These are phyloP conservation scores for Lagria hirta DNA, from an alignment of 2,888 invertebrate genomes.

Conservation along the genomic window DNA sequence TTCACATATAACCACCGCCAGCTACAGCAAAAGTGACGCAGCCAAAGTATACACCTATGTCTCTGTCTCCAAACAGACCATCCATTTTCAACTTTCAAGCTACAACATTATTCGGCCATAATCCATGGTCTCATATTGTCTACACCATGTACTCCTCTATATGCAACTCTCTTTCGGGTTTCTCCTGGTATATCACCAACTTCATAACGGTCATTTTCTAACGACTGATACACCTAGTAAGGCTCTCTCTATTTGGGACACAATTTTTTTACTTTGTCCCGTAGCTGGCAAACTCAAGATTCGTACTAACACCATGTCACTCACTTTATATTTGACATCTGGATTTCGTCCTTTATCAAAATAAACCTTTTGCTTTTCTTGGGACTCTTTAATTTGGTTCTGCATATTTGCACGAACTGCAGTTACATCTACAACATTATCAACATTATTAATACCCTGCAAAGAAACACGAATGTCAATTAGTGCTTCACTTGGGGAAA, in stretches of 20 bases:
- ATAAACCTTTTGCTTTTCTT: conserved; percentile 18
- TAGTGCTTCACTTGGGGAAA: background rate
- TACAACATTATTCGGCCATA: too few species aligned
- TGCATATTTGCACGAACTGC: conserved; percentile 7
- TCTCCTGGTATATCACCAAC: conserved; percentile 1
- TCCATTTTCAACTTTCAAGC: too few species aligned
- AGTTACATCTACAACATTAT: conserved; percentile 14
- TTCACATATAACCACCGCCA: too few species aligned
- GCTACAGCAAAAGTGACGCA: too few species aligned
- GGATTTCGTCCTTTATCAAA: conserved; percentile 13
- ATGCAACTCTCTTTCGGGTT: background rate
- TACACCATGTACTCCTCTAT: background rate
- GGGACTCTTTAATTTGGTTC: conserved; percentile 2
- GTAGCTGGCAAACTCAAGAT: conserved; percentile 14
- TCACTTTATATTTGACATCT: conserved; percentile 7
- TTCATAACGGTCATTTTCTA: conserved; percentile 3
- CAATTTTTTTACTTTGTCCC: conserved; percentile 23
- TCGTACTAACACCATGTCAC: conserved; percentile 21
- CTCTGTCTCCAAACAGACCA: too few species aligned
- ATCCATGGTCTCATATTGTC: conserved; percentile 4
- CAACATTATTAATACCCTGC: background rate
- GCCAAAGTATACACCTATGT: too few species aligned
- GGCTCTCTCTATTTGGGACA: conserved; percentile 25
- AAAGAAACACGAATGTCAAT: background rate
- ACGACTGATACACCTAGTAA: conserved; percentile 8